These are phyloP conservation scores for Athalia rosae DNA, from an alignment of 2,888 invertebrate genomes.

Conservation along the genomic window DNA sequence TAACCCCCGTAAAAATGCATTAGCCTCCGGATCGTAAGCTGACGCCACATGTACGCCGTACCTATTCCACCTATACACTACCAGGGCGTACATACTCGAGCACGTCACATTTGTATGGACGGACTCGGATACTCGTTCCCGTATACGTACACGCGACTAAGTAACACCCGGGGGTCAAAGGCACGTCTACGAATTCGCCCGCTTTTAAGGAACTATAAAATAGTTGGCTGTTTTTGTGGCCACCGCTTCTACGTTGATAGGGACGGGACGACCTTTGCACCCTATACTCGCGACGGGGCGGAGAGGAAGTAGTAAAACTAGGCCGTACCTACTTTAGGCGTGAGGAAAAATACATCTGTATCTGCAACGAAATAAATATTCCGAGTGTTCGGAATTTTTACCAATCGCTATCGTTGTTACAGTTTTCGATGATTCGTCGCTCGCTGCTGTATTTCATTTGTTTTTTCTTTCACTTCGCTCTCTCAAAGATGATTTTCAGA, in stretches of 20 bases:
- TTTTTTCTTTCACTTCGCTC: too few relatives aligned
- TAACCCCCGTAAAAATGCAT: constrained; percentile 71
- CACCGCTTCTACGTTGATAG: constrained; percentile 33
- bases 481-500: background rate
- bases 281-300: background rate
- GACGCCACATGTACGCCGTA: constrained; percentile 15
- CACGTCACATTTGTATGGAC: constrained; percentile 1
- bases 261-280: constrained; percentile 11
- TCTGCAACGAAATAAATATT: constrained; percentile 5
- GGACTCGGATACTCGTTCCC: background rate
- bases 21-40: constrained; percentile 56
- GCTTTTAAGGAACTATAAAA: constrained; percentile 68
- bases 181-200: constrained; percentile 48
- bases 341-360: constrained; percentile 4
- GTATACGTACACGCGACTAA: constrained; percentile 5
- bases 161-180: constrained; percentile 33
- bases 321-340: constrained; percentile 3
- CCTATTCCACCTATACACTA: constrained; percentile 14
- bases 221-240: constrained; percentile 55
- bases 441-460: too few relatives aligned
- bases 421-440: background rate
- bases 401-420: background rate
- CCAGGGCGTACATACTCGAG: background rate
- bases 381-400: constrained; percentile 5
- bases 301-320: constrained; percentile 32